phyloP scores from a whole-genome alignment of 2,888 invertebrate species.

The Shargacucullia verbasci region DNA sequence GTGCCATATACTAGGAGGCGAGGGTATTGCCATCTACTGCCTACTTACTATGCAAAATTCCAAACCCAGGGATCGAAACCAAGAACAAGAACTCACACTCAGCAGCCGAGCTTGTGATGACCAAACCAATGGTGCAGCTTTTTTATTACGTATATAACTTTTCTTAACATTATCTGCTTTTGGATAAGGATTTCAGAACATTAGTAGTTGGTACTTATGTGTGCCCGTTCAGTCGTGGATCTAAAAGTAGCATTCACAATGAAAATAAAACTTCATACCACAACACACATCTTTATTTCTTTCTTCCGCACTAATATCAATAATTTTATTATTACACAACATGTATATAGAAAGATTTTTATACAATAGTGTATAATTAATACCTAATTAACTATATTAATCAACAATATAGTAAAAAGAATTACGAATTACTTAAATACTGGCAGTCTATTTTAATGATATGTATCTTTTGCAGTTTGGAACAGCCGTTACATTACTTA shows the following conservation, averaged over 20 bases:
- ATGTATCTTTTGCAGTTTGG: constrained; percentile 88
- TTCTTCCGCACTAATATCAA: constrained; percentile 74
- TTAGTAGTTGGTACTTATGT: too few species aligned
- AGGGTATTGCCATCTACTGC: too few species aligned
- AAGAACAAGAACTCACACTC: too few species aligned
- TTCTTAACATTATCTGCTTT: too few species aligned
- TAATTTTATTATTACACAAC: constrained; percentile 87
- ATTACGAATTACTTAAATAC: constrained; percentile 81
- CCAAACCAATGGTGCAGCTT: too few species aligned
- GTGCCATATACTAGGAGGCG: too few species aligned
- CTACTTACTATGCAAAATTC: too few species aligned
- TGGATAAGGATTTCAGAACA: too few species aligned
- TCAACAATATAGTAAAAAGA: constrained; percentile 88
- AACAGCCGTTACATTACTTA: constrained; percentile 81
- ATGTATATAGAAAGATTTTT: constrained; percentile 89
- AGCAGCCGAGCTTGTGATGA: too few species aligned
- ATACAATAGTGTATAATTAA: constrained; percentile 89
- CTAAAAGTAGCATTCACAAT: not conserved
- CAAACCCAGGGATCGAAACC: too few species aligned
- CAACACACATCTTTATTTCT: constrained; percentile 87
- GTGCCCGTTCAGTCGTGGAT: too few species aligned
- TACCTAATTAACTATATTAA: constrained; percentile 82
- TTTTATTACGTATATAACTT: too few species aligned
- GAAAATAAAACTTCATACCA: constrained; percentile 65
- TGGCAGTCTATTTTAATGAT: constrained; percentile 89